Evolutionary conservation across 2,797 vertebrate species (phyloP), one percentile per base, ranked within the genome.

Genomic region (Chanos chanos): DNA sequence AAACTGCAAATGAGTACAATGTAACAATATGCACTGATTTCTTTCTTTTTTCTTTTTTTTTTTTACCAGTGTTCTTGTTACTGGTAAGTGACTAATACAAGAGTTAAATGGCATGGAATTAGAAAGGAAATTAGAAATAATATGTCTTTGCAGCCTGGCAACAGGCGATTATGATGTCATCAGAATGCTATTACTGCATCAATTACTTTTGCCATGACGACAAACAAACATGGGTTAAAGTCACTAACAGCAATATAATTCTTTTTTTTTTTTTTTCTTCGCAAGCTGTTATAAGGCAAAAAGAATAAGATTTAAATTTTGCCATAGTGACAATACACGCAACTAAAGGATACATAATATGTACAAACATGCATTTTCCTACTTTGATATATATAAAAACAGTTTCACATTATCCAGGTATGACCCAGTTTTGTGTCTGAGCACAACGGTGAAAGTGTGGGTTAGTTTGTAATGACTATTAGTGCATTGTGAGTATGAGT

Each of bases 331-430:
- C 41, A 54, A 21, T 16, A 45, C 49, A 62, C 41, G 48, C 18
- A 37, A 31, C 24, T 28, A 9, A 4, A 40, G 33, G 41, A 72
- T 79, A 58, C 36, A 60, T 63, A 83, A 81, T 83, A 82, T 77
- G 76, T 84, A 85, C 87, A 85, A 88, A 91, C 89, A 91, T 92
- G 83, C 86, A 61, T 62, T 44, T 65, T 68, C 55, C 54, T 54
- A 58, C 4, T 12, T 80, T 71, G 1, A 70, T 40, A 76, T 72
- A 75, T 53, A 71, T 73, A 61, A 66, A 82, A 67, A 80, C 78
- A 60, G 71, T 84, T 94, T 97, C 95, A 98, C 94, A 98, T 96
- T 97, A 90, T 92, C 85, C 88, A 93, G 91, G 91, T 89, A 81
- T 91, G 89, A 89, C 87, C 87, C 85, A 86, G 89, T 44, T 28